phyloP scores from a whole-genome alignment of 92 coral and sea anemone species.

The Scolanthus callimorphus region DNA sequence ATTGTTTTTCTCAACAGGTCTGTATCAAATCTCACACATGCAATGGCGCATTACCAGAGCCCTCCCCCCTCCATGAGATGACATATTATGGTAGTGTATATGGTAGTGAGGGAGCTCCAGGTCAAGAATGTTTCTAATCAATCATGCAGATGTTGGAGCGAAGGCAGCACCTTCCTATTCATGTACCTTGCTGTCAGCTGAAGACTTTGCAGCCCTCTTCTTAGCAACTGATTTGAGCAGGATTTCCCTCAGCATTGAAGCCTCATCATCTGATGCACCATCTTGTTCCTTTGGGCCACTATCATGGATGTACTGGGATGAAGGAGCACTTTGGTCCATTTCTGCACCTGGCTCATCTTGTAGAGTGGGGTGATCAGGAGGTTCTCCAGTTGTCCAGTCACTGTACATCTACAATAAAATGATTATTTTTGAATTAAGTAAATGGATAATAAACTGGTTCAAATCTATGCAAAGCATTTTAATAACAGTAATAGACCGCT shows the following conservation, averaged over 20 bases:
- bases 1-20: too few relatives aligned
- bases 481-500: too few relatives aligned
- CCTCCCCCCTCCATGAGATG: too few relatives aligned
- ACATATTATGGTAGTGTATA: too few relatives aligned
- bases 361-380: too few relatives aligned
- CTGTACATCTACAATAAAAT: conserved; percentile 9
- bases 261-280: conserved; percentile 81
- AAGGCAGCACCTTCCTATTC: background rate
- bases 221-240: conserved; percentile 82
- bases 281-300: conserved; percentile 41
- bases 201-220: conserved; percentile 78
- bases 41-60: too few relatives aligned
- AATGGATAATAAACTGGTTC: too few relatives aligned
- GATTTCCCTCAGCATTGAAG: conserved; percentile 67
- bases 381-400: conserved; percentile 7
- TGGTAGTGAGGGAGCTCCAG: too few relatives aligned
- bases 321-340: background rate
- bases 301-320: conserved; percentile 4
- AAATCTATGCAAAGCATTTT: too few relatives aligned
- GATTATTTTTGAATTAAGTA: too few relatives aligned
- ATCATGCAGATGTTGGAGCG: background rate
- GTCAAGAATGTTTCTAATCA: too few relatives aligned
- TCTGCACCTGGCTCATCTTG: background rate
- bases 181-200: background rate
- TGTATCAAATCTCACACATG: too few relatives aligned